Base-by-base conservation (phyloP, 2,113 vertebrate genomes). In the Parus major region DNA sequence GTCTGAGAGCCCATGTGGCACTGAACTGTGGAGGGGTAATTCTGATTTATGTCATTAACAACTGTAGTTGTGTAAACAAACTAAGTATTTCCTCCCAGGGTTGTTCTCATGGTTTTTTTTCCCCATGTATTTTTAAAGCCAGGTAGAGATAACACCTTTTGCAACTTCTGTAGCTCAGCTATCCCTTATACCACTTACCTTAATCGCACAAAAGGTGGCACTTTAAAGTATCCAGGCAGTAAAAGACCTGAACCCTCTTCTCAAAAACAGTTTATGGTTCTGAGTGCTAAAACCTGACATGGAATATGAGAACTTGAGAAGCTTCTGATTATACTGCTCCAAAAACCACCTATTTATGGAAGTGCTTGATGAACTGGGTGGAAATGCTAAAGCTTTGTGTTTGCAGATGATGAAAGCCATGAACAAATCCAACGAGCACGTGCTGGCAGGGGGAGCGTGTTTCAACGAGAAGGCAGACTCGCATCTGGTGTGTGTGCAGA, bases 371-470 rank as follows among this genome's bases (percentile, higher is more conserved):
- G 12, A 59, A 20, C 42, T 24, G 66, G 42, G 55, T 71, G 19
- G 65, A 50, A 50, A 44, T 28, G 57, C 28, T 70, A 9, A 88
- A 52, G 24, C 39, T 76, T 76, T 92, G 79, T 96, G 90, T 91
- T 96, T 96, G 88, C 97, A 99, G 99, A 98, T 99, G 97, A 99
- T 99, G 99, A 99, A 99, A 98, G 99, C 99, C 96, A 99, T 99
- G 98, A 99, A 99, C 97, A 99, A 99, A 92, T 99, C 99, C 91
- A 99, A 99, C n/a, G 99, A 99, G 82, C 99, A 99, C 19, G 99
- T 99, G 66, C 97, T 99, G 92, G 99, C 99, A 10, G 99, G 99
- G 88, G 99, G 99, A 15, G 99, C 99, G 10, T 99, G 99, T 89
- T 99, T 99, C 97, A 99, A 99, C 11, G 98, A 99, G 93, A 98